phyloP scores from a whole-genome alignment of 2,113 vertebrate genomes.

The Festucalex cinctus region DNA sequence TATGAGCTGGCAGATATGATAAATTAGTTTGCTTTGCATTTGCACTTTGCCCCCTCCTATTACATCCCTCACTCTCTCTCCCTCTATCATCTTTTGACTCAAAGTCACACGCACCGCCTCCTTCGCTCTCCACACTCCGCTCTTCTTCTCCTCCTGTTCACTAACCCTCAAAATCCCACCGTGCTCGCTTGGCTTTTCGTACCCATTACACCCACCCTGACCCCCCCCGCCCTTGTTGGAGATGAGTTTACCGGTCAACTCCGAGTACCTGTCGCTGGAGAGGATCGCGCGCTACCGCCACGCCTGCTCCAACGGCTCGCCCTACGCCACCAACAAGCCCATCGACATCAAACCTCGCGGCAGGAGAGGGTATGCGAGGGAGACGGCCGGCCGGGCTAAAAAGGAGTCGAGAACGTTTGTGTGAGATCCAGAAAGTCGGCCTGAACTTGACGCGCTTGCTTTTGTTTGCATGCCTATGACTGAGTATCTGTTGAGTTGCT shows the following conservation, averaged over 20 bases:
- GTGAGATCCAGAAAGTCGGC: neutral
- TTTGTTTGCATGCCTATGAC: conserved; percentile 26
- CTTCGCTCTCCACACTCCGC: conserved; percentile 24
- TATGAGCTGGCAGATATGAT: conserved; percentile 25
- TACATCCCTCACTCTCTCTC: conserved; percentile 26
- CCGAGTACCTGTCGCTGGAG: conserved; percentile 81
- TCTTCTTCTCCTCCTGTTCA: conserved; percentile 11
- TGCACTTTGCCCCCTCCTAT: conserved; percentile 47
- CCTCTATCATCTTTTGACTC: conserved; percentile 26
- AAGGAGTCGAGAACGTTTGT: neutral
- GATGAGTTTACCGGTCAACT: conserved; percentile 88
- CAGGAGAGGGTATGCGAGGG: conserved; percentile 78
- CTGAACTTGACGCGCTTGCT: neutral
- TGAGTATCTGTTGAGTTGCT: conserved; percentile 18
- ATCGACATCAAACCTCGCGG: conserved; percentile 90
- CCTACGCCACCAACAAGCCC: conserved; percentile 90
- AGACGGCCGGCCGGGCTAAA: neutral
- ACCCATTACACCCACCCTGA: neutral
- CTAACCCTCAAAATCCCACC: conserved; percentile 13
- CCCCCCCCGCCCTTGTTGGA: conserved; percentile 25
- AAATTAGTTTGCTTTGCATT: conserved; percentile 33
- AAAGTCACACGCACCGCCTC: conserved; percentile 41
- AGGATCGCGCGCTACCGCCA: conserved; percentile 82
- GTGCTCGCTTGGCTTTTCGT: conserved; percentile 4
- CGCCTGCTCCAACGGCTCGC: conserved; percentile 80